These are phyloP conservation scores for Luperina testacea DNA, from an alignment of 2,888 invertebrate genomes.

Conservation along the genomic window DNA sequence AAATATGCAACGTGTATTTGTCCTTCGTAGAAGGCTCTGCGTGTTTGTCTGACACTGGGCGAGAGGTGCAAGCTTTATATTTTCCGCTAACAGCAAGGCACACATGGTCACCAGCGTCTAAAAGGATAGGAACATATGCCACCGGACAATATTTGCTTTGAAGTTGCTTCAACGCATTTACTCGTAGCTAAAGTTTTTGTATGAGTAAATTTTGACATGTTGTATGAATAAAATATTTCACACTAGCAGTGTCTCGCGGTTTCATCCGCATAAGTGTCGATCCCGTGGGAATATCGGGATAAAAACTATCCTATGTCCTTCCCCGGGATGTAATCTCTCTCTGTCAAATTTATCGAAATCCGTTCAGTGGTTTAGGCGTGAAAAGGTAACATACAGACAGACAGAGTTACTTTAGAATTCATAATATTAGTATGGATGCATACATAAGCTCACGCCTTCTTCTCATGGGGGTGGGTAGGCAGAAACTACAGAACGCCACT, in stretches of 20 bases:
- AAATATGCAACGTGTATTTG: slow-evolving; percentile 34
- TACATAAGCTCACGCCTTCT: background rate
- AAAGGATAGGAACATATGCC: slow-evolving; percentile 64
- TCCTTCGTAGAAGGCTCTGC: slow-evolving; percentile 31
- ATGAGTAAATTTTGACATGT: slow-evolving; percentile 3
- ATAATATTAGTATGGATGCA: background rate
- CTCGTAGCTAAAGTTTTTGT: slow-evolving; percentile 16
- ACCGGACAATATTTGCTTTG: slow-evolving; percentile 57
- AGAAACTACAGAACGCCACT: background rate
- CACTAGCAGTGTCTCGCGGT: too few species aligned
- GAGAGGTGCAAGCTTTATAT: slow-evolving; percentile 58
- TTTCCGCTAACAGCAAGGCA: slow-evolving; percentile 48
- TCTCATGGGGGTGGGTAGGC: background rate
- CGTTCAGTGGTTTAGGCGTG: too few species aligned
- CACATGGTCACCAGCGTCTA: slow-evolving; percentile 53
- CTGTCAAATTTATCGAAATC: too few species aligned
- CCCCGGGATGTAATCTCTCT: too few species aligned
- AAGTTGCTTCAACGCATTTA: slow-evolving; percentile 33
- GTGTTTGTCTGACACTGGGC: slow-evolving; percentile 54
- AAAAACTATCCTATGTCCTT: too few species aligned
- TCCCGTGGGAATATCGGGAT: too few species aligned
- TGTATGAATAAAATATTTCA: background rate
- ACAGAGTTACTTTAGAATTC: too few species aligned
- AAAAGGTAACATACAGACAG: too few species aligned
- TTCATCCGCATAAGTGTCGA: too few species aligned